A percentile compares a stretch with the other conserved stretches of the same genome.
These are phyloP conservation scores for Polypterus senegalus DNA, from an alignment of 2,113 vertebrate genomes.

Conservation along the genomic window DNA sequence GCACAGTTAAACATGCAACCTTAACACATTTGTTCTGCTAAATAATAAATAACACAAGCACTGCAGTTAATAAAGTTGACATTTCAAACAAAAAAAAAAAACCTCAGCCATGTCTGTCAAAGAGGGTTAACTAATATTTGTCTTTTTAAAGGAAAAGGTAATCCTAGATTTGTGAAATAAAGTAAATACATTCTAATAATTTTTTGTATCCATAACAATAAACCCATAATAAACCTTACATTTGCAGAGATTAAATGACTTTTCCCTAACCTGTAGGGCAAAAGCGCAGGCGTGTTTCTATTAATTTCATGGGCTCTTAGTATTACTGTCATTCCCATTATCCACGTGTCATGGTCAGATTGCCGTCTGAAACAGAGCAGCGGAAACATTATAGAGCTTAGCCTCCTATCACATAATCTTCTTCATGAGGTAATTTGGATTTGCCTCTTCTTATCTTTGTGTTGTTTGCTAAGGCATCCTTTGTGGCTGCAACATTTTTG, in stretches of 20 bases:
- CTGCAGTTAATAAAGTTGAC: no score
- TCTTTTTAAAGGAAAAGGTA: constrained; percentile 3
- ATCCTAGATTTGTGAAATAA: background rate
- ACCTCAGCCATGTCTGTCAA: no score
- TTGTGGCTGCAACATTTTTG: no score
- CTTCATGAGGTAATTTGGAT: constrained; percentile 9
- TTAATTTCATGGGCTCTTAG: constrained; percentile 6
- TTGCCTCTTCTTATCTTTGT: background rate
- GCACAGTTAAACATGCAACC: no score
- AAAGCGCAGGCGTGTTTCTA: background rate
- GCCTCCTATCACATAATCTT: constrained; percentile 1
- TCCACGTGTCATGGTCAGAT: constrained; percentile 1
- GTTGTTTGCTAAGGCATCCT: background rate
- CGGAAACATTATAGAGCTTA: constrained; percentile 4
- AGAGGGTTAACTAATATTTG: background rate
- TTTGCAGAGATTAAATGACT: constrained; percentile 3
- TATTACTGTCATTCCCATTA: constrained; percentile 3
- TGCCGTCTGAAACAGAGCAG: background rate
- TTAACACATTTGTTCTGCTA: no score
- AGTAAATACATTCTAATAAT: constrained; percentile 5
- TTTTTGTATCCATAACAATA: constrained; percentile 3
- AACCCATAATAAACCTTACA: background rate
- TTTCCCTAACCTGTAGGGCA: background rate
- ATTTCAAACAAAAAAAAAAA: no score
- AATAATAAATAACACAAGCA: no score